Percentiles rank a stretch among this genome's conserved stretches.
These are phyloP conservation scores for Crossaster papposus DNA, from an alignment of 53 echinoderm and acorn worm species.

Conservation along the genomic window DNA sequence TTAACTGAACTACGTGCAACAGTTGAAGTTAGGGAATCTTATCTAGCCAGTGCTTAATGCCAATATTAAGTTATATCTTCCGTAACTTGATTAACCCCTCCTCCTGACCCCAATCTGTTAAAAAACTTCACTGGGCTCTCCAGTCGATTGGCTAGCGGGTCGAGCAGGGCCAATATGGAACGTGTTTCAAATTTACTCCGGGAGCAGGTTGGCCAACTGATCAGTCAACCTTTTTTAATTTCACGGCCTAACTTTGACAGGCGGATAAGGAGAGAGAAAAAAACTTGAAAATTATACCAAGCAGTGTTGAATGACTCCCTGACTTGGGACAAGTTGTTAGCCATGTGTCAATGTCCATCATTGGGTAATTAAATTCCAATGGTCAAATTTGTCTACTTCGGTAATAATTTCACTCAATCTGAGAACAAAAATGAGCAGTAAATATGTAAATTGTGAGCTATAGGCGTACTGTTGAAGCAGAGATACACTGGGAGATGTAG, in stretches of 20 bases:
- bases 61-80: conserved; percentile 62
- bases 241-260: conserved; percentile 41
- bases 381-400: conserved; percentile 50
- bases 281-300: conserved; percentile 3
- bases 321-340: conserved; percentile 9
- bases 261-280: conserved; percentile 14
- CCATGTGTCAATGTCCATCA: conserved; percentile 47
- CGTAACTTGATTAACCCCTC: conserved; percentile 39
- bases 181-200: conserved; percentile 63
- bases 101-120: conserved; percentile 32
- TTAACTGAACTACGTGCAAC: background rate
- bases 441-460: background rate
- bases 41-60: conserved; percentile 30
- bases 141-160: conserved; percentile 19
- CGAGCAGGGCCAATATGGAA: conserved; percentile 10
- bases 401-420: too few relatives aligned
- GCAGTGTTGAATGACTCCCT: background rate
- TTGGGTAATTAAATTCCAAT: conserved; percentile 37
- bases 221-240: conserved; percentile 53
- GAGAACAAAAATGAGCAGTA: background rate
- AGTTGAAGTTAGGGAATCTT: conserved; percentile 34
- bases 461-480: too few relatives aligned
- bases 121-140: conserved; percentile 20
- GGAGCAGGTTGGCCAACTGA: background rate
- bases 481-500: background rate